A percentile compares a stretch with the other conserved stretches of the same genome.
These are phyloP conservation scores for Silurus lanzhouensis DNA, from an alignment of 2,797 vertebrate species.

Conservation along the genomic window DNA sequence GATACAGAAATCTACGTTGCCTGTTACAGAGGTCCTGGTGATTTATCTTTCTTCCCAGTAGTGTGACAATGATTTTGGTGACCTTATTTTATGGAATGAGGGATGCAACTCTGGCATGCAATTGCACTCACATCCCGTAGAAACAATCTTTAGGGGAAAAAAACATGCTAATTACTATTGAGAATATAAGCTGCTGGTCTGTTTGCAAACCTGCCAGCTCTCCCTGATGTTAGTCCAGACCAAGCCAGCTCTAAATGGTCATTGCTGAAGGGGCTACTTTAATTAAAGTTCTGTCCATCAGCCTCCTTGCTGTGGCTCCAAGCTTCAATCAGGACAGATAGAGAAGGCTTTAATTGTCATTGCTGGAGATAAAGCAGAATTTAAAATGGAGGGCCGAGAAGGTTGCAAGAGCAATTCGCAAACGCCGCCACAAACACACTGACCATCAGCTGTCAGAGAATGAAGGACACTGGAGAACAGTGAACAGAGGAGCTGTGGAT, in stretches of 20 bases:
- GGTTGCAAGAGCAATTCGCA: conserved; percentile 28
- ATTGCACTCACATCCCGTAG: conserved; percentile 8
- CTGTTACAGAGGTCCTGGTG: conserved; percentile 4
- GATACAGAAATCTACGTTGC: background rate
- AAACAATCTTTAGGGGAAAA: conserved; percentile 17
- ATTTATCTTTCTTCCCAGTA: conserved; percentile 27
- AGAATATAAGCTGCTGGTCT: conserved; percentile 34
- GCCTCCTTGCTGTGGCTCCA: conserved; percentile 46
- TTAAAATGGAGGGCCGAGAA: conserved; percentile 58
- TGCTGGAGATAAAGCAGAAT: conserved; percentile 60
- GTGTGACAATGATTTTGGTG: conserved; percentile 13
- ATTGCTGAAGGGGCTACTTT: conserved; percentile 57
- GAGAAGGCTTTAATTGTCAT: conserved; percentile 64
- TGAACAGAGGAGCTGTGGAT: background rate
- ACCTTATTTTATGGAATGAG: conserved; percentile 9
- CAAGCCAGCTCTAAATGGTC: conserved; percentile 46
- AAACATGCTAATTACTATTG: conserved; percentile 14
- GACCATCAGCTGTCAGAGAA: conserved; percentile 30
- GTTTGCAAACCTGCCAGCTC: conserved; percentile 37
- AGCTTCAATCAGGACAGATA: conserved; percentile 59
- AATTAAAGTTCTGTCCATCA: conserved; percentile 67
- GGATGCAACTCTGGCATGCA: conserved; percentile 5
- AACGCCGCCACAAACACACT: background rate
- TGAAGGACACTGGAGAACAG: conserved; percentile 19
- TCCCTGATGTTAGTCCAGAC: conserved; percentile 27